Conservation (phyloP, 35 echinoderm and acorn worm species). For the Holothuria glaberrima region DNA sequence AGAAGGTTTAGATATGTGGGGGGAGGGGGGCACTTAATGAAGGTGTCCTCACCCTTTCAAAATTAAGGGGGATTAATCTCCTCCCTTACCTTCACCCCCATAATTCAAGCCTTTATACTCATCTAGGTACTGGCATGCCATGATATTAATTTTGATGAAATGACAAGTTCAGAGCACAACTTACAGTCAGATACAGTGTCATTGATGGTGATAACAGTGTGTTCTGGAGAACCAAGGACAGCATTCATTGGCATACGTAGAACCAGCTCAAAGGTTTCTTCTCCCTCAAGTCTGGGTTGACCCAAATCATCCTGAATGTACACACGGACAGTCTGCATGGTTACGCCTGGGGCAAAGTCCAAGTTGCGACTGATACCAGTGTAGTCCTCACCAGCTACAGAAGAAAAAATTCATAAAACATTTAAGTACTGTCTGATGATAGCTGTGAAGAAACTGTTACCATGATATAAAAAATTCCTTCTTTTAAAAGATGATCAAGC, state of each 20-base stretch:
- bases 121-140: too few species aligned
- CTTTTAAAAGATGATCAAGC: too few species aligned
- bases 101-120: too few species aligned
- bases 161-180: conserved; percentile 1
- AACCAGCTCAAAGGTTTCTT: conserved; percentile 96
- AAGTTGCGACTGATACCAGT: conserved; percentile 97
- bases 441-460: neutral
- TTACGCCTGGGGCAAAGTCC: conserved; percentile 97
- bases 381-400: conserved; percentile 91
- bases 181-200: conserved; percentile 99
- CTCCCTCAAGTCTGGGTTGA: conserved; percentile 88
- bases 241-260: conserved; percentile 96
- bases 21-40: too few species aligned
- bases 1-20: too few species aligned
- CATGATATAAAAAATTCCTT: too few species aligned
- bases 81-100: too few species aligned
- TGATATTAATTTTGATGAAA: too few species aligned
- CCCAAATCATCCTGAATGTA: conserved; percentile 97
- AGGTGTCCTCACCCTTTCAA: too few species aligned
- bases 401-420: neutral
- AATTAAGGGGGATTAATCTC: too few species aligned
- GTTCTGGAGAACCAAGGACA: conserved; percentile 80
- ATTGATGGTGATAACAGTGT: conserved; percentile 89
- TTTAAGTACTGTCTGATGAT: too few species aligned
- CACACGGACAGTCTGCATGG: conserved; percentile 95